phyloP scores from a whole-genome alignment of 2,113 vertebrate genomes.

The Mirounga angustirostris region DNA sequence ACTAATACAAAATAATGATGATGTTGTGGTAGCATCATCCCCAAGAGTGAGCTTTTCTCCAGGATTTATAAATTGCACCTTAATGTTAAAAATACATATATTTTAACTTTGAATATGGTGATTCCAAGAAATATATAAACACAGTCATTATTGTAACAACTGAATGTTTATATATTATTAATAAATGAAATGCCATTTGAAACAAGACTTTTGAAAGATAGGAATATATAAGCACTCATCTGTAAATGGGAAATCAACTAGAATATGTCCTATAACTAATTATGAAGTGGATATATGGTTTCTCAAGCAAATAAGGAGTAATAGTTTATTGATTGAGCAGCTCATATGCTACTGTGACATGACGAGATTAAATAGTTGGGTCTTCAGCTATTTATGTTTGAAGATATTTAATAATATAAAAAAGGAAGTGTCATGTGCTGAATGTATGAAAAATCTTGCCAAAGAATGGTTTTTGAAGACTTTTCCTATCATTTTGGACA shows the following conservation, averaged over 20 bases:
- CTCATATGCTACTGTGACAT: neutral
- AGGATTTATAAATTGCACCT: neutral
- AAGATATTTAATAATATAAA: neutral
- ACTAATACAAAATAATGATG: neutral
- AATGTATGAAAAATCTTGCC: neutral
- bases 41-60: neutral
- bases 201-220: neutral
- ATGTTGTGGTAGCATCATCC: neutral
- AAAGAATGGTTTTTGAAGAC: neutral
- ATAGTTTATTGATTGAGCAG: neutral
- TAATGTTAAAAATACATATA: neutral
- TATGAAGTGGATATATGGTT: neutral
- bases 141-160: neutral
- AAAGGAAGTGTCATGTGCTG: neutral
- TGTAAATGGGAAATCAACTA: neutral
- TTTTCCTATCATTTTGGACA: neutral
- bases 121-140: neutral
- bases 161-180: neutral
- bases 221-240: neutral
- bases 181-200: neutral
- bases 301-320: neutral
- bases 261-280: neutral
- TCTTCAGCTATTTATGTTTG: neutral
- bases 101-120: neutral
- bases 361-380: neutral